Percentiles rank a stretch among this genome's conserved stretches.
Conservation (phyloP, 2,797 vertebrate species). For the Gila robusta region DNA sequence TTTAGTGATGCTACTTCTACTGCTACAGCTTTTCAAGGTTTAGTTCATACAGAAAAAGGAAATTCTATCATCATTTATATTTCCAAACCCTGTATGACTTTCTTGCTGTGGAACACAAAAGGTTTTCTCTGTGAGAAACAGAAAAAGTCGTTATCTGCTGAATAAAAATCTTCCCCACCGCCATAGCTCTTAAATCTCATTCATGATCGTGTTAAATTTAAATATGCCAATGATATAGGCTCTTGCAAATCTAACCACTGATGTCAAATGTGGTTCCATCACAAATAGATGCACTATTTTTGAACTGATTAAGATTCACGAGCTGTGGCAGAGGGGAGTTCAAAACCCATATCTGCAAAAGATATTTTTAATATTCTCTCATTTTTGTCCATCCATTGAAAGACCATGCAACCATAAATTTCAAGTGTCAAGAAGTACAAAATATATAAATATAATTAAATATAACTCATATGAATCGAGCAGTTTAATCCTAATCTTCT, state of each 20-base stretch:
- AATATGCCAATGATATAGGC: neutral
- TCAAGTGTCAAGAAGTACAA: neutral
- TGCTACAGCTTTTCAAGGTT: neutral
- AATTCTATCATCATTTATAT: neutral
- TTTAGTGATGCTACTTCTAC: neutral
- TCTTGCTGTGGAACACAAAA: neutral
- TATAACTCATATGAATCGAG: neutral
- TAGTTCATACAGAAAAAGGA: neutral
- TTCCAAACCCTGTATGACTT: neutral
- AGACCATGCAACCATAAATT: neutral
- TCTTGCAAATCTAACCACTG: constrained; percentile 2
- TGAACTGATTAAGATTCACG: neutral
- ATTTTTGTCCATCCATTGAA: neutral
- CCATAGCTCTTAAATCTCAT: neutral
- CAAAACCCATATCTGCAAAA: neutral
- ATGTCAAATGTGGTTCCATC: neutral
- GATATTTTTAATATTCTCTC: neutral
- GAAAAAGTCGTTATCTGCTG: neutral
- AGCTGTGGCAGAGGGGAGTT: neutral
- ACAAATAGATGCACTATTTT: neutral
- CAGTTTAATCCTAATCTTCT: neutral
- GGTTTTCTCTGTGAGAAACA: neutral
- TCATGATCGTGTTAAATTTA: neutral
- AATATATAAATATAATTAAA: neutral
- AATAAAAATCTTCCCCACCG: neutral